Evolutionary conservation across 2,888 invertebrate species (phyloP).

Genomic region (Pogonocherus hispidulus): DNA sequence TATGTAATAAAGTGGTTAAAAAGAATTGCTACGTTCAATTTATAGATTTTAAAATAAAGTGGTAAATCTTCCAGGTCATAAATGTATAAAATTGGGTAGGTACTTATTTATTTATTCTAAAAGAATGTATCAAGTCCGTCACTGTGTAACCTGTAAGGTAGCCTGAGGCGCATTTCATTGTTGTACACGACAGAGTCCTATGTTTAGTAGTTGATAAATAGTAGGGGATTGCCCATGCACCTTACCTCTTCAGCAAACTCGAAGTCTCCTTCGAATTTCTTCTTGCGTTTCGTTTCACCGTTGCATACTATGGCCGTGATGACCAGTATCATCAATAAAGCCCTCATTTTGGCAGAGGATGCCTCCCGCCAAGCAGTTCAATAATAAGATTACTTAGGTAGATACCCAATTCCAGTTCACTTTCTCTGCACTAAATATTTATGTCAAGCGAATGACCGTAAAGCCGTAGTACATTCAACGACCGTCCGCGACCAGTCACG

Average conservation of each 20-base stretch:
- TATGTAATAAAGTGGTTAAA: too few relatives aligned
- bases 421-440: conserved; percentile 35
- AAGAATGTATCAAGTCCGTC: conserved; percentile 16
- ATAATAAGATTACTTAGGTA: conserved; percentile 26
- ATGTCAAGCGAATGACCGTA: conserved; percentile 46
- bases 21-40: too few relatives aligned
- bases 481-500: conserved; percentile 60
- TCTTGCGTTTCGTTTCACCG: conserved; percentile 73
- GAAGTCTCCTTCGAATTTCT: conserved; percentile 83
- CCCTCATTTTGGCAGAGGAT: conserved; percentile 62
- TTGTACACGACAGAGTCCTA: conserved; percentile 35
- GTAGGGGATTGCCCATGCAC: conserved; percentile 21
- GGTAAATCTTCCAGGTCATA: too few relatives aligned
- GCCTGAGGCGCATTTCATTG: conserved; percentile 35
- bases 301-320: conserved; percentile 65
- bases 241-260: conserved; percentile 85
- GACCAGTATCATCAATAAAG: conserved; percentile 68
- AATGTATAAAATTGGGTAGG: background rate
- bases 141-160: conserved; percentile 46
- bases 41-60: too few relatives aligned
- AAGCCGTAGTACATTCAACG: conserved; percentile 53
- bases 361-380: conserved; percentile 23
- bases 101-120: background rate
- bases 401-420: conserved; percentile 19
- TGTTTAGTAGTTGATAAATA: conserved; percentile 17